Evolutionary conservation across 2,113 vertebrate genomes (phyloP).

Genomic region (Lipophrys pholis): DNA sequence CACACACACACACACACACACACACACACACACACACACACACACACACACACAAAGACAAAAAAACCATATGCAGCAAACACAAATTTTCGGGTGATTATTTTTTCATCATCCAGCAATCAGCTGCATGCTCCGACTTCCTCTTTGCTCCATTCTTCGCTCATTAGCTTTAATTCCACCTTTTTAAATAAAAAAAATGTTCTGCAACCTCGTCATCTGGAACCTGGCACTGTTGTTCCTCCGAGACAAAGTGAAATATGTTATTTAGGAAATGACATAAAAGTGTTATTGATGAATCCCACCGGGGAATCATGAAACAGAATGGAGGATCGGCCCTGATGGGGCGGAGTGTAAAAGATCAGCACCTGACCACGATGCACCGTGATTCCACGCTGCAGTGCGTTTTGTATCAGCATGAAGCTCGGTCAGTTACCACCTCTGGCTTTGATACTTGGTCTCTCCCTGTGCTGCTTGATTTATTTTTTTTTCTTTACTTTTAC

Average conservation of each 20-base stretch:
- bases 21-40: background rate
- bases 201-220: conserved; percentile 24
- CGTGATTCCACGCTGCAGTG: conserved; percentile 34
- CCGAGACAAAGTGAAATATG: conserved; percentile 47
- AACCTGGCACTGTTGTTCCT: conserved; percentile 33
- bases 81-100: conserved; percentile 14
- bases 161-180: conserved; percentile 26
- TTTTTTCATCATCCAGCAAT: conserved; percentile 19
- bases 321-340: conserved; percentile 36
- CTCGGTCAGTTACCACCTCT: conserved; percentile 39
- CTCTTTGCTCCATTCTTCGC: background rate
- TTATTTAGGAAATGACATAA: conserved; percentile 49
- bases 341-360: conserved; percentile 48
- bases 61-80: no score
- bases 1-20: conserved; percentile 11
- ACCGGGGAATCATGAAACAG: conserved; percentile 35
- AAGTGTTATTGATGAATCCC: conserved; percentile 38
- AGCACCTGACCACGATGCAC: conserved; percentile 19
- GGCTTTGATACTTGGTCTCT: conserved; percentile 45
- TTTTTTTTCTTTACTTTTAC: conserved; percentile 8
- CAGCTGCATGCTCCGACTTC: conserved; percentile 14
- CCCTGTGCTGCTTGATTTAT: conserved; percentile 45
- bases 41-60: no score
- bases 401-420: conserved; percentile 36
- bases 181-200: no score